These are phyloP conservation scores for Lycodopsis pacificus DNA, from an alignment of 2,797 vertebrate species.

Conservation along the genomic window DNA sequence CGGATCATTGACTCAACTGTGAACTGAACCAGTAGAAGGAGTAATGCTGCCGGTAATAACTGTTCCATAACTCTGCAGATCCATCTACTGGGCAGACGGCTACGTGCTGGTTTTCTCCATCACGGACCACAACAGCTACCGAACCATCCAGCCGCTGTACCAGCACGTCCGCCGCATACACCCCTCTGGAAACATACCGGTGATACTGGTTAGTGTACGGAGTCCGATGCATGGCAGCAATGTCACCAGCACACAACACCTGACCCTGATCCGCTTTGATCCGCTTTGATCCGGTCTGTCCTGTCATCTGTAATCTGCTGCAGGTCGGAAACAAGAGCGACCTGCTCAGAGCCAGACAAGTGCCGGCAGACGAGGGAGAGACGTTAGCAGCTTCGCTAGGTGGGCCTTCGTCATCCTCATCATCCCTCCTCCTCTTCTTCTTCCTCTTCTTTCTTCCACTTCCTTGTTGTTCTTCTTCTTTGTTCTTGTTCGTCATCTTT, in stretches of 20 bases:
- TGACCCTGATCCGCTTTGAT: slow-evolving; percentile 43
- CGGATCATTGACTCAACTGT: not conserved
- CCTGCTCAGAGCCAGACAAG: slow-evolving; percentile 91
- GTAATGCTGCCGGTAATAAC: not conserved
- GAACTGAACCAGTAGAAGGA: not conserved
- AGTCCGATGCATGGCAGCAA: no score
- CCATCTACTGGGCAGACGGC: slow-evolving; percentile 96
- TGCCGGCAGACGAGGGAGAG: slow-evolving; percentile 89
- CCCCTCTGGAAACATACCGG: slow-evolving; percentile 91
- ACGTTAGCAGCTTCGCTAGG: slow-evolving; percentile 88
- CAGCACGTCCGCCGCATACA: slow-evolving; percentile 93
- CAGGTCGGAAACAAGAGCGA: slow-evolving; percentile 93
- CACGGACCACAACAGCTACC: slow-evolving; percentile 92
- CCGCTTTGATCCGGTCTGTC: slow-evolving; percentile 39
- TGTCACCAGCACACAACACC: not conserved
- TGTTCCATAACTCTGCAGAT: slow-evolving; percentile 72
- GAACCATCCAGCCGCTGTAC: slow-evolving; percentile 90
- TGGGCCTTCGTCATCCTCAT: slow-evolving; percentile 14
- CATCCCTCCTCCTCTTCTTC: not conserved
- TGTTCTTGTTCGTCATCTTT: no score
- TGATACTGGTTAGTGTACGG: slow-evolving; percentile 84
- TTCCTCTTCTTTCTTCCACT: not conserved
- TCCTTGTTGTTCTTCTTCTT: not conserved
- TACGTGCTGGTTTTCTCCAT: slow-evolving; percentile 95
- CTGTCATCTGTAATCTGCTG: slow-evolving; percentile 66